A percentile compares a stretch with the other conserved stretches of the same genome.
Conservation (phyloP, 2,888 invertebrate genomes). For the Flexamia atlantica region DNA sequence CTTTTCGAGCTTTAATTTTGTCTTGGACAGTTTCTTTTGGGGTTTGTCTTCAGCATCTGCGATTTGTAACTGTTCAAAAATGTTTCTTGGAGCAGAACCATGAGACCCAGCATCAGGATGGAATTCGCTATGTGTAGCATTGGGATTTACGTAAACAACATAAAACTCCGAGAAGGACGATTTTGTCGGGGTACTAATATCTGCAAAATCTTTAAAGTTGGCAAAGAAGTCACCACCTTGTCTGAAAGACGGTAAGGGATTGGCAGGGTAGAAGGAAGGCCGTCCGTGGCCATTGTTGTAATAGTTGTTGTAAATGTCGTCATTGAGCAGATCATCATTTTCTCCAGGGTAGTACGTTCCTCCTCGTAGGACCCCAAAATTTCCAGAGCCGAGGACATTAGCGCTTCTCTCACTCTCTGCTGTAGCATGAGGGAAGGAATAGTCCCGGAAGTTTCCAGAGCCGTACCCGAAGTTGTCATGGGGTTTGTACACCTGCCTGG, state of each 20-base stretch:
- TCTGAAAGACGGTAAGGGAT: constrained; percentile 75
- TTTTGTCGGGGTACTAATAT: constrained; percentile 90
- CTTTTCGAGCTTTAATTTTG: constrained; percentile 69
- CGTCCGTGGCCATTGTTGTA: constrained; percentile 86
- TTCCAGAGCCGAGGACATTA: constrained; percentile 87
- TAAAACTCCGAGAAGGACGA: constrained; percentile 90
- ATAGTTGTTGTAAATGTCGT: constrained; percentile 74
- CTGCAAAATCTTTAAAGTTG: constrained; percentile 93
- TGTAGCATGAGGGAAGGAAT: constrained; percentile 62
- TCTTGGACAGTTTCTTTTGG: constrained; percentile 68
- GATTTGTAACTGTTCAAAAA: constrained; percentile 86
- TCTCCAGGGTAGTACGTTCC: constrained; percentile 87
- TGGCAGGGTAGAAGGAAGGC: constrained; percentile 81
- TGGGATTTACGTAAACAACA: constrained; percentile 90
- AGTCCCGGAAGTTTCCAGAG: constrained; percentile 73
- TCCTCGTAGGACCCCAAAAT: constrained; percentile 91
- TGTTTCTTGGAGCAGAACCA: constrained; percentile 84
- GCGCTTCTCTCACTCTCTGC: constrained; percentile 64
- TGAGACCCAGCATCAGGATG: constrained; percentile 73
- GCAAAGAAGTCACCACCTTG: constrained; percentile 85
- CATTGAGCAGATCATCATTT: constrained; percentile 74
- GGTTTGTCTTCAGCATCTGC: constrained; percentile 73
- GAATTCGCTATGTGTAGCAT: constrained; percentile 77
- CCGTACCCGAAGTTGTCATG: constrained; percentile 56
- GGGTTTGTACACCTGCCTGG: constrained; percentile 76